Evolutionary conservation across 1,140 invertebrate genomes (phyloP).

Genomic region (Pseudobourletiella spinata): DNA sequence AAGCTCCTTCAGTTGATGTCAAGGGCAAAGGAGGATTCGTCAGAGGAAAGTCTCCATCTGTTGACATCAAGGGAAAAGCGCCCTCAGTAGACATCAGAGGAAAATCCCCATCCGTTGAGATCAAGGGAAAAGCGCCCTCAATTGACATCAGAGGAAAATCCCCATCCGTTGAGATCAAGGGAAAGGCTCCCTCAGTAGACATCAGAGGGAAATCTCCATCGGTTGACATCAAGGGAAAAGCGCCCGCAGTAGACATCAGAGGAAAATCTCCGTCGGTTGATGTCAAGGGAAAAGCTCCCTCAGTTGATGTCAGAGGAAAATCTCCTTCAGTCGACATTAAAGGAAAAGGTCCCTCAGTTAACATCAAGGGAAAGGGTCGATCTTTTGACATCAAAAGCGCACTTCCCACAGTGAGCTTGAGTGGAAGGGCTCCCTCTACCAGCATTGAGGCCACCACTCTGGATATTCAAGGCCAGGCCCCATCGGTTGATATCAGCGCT

Average conservation of each 20-base stretch:
- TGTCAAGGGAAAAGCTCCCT: not conserved
- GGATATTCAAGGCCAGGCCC: not conserved
- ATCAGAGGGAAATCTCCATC: not conserved
- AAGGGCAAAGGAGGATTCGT: not conserved
- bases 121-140: not conserved
- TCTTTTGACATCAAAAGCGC: not conserved
- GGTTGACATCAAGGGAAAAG: not conserved
- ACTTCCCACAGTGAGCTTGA: no score
- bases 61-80: not conserved
- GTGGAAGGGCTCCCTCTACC: no score
- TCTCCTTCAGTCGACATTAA: no score
- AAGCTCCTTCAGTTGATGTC: not conserved
- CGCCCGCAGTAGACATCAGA: not conserved
- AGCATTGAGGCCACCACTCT: not conserved
- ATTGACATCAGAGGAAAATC: not conserved
- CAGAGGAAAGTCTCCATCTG: not conserved
- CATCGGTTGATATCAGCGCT: not conserved
- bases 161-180: not conserved
- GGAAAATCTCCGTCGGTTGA: not conserved
- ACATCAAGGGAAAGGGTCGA: not conserved
- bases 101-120: not conserved
- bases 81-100: not conserved
- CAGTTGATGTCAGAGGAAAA: not conserved
- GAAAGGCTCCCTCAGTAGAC: not conserved
- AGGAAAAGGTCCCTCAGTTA: no score